These are phyloP conservation scores for Zaprionus gabonicus DNA, from an alignment of 1,140 invertebrate genomes.

Conservation along the genomic window DNA sequence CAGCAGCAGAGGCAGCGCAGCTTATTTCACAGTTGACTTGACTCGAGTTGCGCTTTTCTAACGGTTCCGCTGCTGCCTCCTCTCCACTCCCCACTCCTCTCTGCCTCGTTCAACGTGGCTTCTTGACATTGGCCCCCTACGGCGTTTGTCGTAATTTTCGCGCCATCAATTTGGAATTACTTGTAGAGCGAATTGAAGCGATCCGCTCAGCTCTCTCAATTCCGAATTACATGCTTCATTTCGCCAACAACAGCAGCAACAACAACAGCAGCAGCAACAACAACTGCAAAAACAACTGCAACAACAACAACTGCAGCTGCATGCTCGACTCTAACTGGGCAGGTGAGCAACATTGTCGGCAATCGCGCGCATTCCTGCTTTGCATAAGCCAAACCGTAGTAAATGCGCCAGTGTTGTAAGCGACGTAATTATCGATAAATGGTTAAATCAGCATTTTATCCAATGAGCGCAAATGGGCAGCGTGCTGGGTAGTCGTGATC, in stretches of 20 bases:
- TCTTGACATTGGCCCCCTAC: slow-evolving; percentile 60
- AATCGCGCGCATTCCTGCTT: slow-evolving; percentile 51
- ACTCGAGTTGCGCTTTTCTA: slow-evolving; percentile 48
- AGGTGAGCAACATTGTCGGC: slow-evolving; percentile 31
- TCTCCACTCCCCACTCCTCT: background rate
- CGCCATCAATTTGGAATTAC: slow-evolving; percentile 79
- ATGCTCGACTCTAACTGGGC: slow-evolving; percentile 10
- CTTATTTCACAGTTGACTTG: slow-evolving; percentile 75
- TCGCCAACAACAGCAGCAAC: slow-evolving; percentile 37
- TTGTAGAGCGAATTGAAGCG: slow-evolving; percentile 46
- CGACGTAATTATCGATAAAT: slow-evolving; percentile 73
- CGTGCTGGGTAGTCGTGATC: background rate
- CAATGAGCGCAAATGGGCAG: background rate
- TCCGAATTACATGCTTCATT: slow-evolving; percentile 77
- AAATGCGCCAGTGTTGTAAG: slow-evolving; percentile 45
- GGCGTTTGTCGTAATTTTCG: slow-evolving; percentile 78
- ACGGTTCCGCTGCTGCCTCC: slow-evolving; percentile 51
- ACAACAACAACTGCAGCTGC: slow-evolving; percentile 44
- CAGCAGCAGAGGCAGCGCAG: slow-evolving; percentile 18
- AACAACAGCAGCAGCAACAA: slow-evolving; percentile 16
- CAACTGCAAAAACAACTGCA: no score
- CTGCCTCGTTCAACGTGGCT: slow-evolving; percentile 38
- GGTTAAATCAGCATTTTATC: slow-evolving; percentile 30
- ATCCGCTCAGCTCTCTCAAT: slow-evolving; percentile 38
- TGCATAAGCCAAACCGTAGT: slow-evolving; percentile 57